Evolutionary conservation across 2,888 invertebrate species (phyloP).

Genomic region (Callyntrura sp.): DNA sequence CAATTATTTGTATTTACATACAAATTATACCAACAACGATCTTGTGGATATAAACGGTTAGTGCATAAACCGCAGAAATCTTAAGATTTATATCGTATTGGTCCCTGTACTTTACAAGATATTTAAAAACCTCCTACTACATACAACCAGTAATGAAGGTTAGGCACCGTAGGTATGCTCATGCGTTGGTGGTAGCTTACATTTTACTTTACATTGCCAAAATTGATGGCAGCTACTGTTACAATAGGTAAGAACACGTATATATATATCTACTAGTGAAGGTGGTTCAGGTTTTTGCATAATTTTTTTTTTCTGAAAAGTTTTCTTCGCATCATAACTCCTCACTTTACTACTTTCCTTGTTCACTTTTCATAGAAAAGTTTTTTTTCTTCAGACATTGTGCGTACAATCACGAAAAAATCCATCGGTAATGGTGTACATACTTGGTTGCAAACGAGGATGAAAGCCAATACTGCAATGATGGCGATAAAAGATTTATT

Average conservation of each 20-base stretch:
- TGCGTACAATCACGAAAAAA: too few relatives aligned
- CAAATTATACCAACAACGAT: neutral
- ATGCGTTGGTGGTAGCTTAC: neutral
- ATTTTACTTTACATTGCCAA: neutral
- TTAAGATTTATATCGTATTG: too few relatives aligned
- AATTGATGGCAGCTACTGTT: neutral
- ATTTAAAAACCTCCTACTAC: too few relatives aligned
- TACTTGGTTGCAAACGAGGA: constrained; percentile 12
- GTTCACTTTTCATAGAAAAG: constrained; percentile 54
- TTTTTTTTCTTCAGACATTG: constrained; percentile 10
- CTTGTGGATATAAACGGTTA: neutral
- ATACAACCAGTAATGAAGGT: too few relatives aligned
- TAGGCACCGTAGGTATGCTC: too few relatives aligned
- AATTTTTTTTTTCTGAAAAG: constrained; percentile 34
- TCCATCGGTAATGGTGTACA: neutral
- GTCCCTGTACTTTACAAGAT: too few relatives aligned
- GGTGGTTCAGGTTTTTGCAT: constrained; percentile 58
- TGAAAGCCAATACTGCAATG: constrained; percentile 63
- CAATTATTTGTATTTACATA: neutral
- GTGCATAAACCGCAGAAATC: too few relatives aligned
- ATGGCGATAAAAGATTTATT: constrained; percentile 24
- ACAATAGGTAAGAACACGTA: too few relatives aligned
- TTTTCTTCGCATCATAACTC: constrained; percentile 45
- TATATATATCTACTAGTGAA: neutral
- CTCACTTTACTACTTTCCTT: constrained; percentile 64